Evolutionary conservation across 2,113 vertebrate genomes (phyloP).

Genomic region (Neogobius melanostomus): DNA sequence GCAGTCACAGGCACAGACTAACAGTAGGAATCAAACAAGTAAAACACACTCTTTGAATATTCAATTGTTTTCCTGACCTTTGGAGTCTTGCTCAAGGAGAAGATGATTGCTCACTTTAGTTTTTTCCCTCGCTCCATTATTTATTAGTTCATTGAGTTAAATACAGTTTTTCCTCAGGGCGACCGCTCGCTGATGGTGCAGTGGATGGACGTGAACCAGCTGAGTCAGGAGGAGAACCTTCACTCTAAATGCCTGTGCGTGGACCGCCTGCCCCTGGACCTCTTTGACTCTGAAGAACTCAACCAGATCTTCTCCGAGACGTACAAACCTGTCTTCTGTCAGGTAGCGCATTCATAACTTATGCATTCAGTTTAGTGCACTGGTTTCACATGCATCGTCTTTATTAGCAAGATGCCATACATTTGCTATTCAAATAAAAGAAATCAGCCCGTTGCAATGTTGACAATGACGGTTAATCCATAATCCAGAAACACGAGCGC

Average conservation of each 20-base stretch:
- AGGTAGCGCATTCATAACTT: conserved; percentile 74
- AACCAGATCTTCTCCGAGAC: conserved; percentile 84
- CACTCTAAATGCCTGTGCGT: conserved; percentile 97
- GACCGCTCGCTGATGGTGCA: conserved; percentile 89
- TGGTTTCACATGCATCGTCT: no score
- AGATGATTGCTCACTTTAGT: neutral
- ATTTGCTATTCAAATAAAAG: neutral
- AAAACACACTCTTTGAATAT: neutral
- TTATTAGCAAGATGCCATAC: neutral
- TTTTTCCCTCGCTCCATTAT: neutral
- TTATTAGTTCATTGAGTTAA: neutral
- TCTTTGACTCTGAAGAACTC: conserved; percentile 83
- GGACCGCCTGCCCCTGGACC: conserved; percentile 86
- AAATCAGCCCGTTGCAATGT: neutral
- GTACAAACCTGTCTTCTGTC: conserved; percentile 93
- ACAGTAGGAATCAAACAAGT: no score
- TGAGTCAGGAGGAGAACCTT: conserved; percentile 86
- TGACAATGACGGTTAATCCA: neutral
- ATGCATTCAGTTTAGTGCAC: no score
- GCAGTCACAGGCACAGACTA: no score
- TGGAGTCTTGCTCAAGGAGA: neutral
- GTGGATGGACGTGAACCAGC: conserved; percentile 96
- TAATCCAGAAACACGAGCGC: neutral
- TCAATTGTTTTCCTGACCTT: conserved; percentile 15
- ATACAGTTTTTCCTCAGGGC: conserved; percentile 62